These are phyloP conservation scores for Synergus itoensis DNA, from an alignment of 2,888 invertebrate genomes.

Conservation along the genomic window DNA sequence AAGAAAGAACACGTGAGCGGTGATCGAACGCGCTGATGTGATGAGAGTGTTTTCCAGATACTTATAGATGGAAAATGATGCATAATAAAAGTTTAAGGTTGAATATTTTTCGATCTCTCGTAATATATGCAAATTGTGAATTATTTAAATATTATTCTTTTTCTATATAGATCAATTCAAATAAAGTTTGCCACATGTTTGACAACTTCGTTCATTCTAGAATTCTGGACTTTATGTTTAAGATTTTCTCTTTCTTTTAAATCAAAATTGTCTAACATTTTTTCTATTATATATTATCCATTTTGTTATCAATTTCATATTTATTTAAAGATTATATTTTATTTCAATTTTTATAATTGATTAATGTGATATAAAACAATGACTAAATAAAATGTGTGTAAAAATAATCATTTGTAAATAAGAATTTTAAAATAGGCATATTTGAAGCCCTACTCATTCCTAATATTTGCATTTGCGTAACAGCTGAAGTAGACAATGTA, in stretches of 20 bases:
- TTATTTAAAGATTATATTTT: neutral
- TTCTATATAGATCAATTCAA: neutral
- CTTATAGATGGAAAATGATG: neutral
- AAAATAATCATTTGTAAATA: slow-evolving; percentile 30
- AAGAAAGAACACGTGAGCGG: slow-evolving; percentile 8
- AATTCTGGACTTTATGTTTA: neutral
- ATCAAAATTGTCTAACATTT: neutral
- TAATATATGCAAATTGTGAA: neutral
- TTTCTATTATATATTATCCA: neutral
- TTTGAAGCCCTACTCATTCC: slow-evolving; percentile 20
- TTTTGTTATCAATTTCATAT: neutral
- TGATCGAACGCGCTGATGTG: slow-evolving; percentile 4
- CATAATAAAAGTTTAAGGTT: slow-evolving; percentile 2
- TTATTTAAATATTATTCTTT: neutral
- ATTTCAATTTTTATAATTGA: neutral
- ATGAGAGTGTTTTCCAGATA: neutral
- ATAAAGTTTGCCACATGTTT: neutral
- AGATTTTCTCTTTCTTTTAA: neutral
- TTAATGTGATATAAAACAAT: neutral
- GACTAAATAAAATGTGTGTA: neutral
- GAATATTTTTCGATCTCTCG: neutral
- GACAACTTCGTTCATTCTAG: no score
- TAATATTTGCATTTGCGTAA: slow-evolving; percentile 25
- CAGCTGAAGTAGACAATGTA: slow-evolving; percentile 12
- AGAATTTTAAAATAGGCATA: slow-evolving; percentile 5